Base-by-base conservation (phyloP, 2,888 invertebrate genomes). In the Leuctra nigra region DNA sequence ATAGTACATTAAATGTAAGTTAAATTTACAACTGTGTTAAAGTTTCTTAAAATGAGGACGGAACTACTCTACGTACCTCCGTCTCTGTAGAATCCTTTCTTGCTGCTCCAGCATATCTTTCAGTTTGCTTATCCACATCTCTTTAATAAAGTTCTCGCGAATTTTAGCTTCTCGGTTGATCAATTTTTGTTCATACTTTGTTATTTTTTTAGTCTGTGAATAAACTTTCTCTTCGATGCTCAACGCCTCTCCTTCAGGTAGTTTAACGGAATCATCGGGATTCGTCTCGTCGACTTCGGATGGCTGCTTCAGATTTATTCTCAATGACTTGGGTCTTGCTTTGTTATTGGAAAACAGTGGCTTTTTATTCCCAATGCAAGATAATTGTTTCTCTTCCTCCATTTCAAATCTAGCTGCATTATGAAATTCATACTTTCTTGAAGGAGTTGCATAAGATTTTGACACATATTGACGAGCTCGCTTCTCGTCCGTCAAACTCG, bases 71-170 rank as follows among this genome's bases (percentile, higher is more conserved):
- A 35, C 18, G 73, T 70, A 84, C 84, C 77, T 80, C 67, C 77
- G 76, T 58, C 76, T 79, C 65, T 84, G 83, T 54, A 84, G 66
- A 60, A 77, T 75, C 63, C 74, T 75, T 47, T 81, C 78, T 64
- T 79, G 77, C 52, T 72, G 74, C 4, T 66, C 72, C 44, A 83
- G 66, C 59, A 81, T 66, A 23, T 79, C 76, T 67, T 75, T 79
- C 16, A 80, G 73, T 66, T 79, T 81, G 59, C 75, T 75, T 59
- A 80, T 64, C 68, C 80, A 79, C 25, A 75, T 63, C 16, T 57
- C 54, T 29, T 52, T 56, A 29, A 57, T 24, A 6, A 54, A 46
- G 16, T 25, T 50, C n/a, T 55, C 44, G 11, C 46, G 52, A 2
- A 59, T 46, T 38, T 48, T 59, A 13, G n/a, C 52, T 53, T 59